These are phyloP conservation scores for Akabosia matsudoensis DNA, from an alignment of 1,140 invertebrate species.

Conservation along the genomic window DNA sequence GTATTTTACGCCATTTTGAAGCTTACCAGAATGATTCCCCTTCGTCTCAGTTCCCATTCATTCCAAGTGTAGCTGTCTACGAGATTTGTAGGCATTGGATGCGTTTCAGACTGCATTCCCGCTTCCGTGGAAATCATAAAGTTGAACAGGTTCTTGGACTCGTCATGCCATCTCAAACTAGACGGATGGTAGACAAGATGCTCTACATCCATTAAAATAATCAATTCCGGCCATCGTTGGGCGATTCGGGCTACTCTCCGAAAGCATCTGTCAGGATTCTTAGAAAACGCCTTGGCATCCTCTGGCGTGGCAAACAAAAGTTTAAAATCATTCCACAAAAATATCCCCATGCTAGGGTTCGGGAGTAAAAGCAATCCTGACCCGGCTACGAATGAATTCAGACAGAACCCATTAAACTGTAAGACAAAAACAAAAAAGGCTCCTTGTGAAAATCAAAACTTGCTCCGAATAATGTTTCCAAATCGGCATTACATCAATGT, in stretches of 20 bases:
- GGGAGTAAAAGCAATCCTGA: slow-evolving; percentile 62
- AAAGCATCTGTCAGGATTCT: slow-evolving; percentile 54
- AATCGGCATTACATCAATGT: neutral
- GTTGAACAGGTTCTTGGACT: slow-evolving; percentile 43
- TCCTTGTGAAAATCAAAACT: slow-evolving; percentile 53
- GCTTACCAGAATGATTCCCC: slow-evolving; percentile 65
- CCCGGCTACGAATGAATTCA: slow-evolving; percentile 58
- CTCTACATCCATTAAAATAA: slow-evolving; percentile 33
- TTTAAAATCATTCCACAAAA: slow-evolving; percentile 55
- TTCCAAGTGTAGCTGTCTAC: slow-evolving; percentile 70
- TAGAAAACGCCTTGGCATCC: slow-evolving; percentile 59
- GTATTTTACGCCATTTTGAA: slow-evolving; percentile 48
- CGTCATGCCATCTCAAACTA: neutral
- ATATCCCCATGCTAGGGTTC: slow-evolving; percentile 63
- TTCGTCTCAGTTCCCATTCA: slow-evolving; percentile 69
- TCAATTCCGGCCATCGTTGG: slow-evolving; percentile 38
- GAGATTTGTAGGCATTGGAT: slow-evolving; percentile 62
- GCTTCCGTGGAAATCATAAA: slow-evolving; percentile 55
- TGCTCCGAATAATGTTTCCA: neutral
- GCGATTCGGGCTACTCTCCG: slow-evolving; percentile 25
- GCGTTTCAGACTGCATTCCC: slow-evolving; percentile 67
- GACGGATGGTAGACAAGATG: neutral
- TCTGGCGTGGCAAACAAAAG: slow-evolving; percentile 60
- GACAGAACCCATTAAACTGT: slow-evolving; percentile 66
- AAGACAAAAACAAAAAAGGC: slow-evolving; percentile 49